Base-by-base conservation (phyloP, 2,888 invertebrate species). In the Synanthedon formicaeformis region DNA sequence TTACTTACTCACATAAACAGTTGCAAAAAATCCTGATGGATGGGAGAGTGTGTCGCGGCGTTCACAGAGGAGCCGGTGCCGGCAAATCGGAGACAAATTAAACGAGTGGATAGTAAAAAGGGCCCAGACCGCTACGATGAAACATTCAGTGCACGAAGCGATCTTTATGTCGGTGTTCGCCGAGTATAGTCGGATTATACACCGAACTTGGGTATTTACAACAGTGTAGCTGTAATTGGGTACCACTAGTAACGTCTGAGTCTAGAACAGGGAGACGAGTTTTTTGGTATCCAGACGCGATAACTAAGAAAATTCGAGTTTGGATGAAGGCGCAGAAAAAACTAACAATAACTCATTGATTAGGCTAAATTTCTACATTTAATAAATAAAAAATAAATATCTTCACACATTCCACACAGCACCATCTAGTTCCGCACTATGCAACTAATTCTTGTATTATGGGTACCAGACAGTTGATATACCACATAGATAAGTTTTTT, bases 31-130 rank as follows among this genome's bases (percentile, higher is more conserved):
- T 61, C 53, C 34, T 53, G 40, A 50, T 54, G 53, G 57, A 55
- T 66, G 62, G 55, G 6, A 27, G 51, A 53, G 56, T 55, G 51
- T 12, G 34, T 13, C 50, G 18, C 34, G 45, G 45, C 45, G 45
- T 14, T 13, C 45, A 66, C 62, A 67, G 55, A 64, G 60, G 60
- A 53, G 61, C 58, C 64, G 62, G 53, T 52, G 45, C 51, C 49
- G 72, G 76, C 75, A 77, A 78, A 78, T 77, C 67, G 68, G 63
- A 71, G 81, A 82, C 81, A 81, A 81, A 81, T 81, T 81, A 79
- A 80, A 75, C 57, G 54, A 51, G 50, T 34, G 45, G 45, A 53
- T 48, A 50, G 61, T 59, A 73, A 69, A 73, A 69, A 69, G 62
- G 57, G 54, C 13, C 53, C 54, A 53, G 58, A 52, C 56, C 60